Percentiles rank a stretch among this genome's conserved stretches.
These are phyloP conservation scores for Eudorcas thomsonii DNA, from an alignment of 2,113 vertebrate species.

Conservation along the genomic window DNA sequence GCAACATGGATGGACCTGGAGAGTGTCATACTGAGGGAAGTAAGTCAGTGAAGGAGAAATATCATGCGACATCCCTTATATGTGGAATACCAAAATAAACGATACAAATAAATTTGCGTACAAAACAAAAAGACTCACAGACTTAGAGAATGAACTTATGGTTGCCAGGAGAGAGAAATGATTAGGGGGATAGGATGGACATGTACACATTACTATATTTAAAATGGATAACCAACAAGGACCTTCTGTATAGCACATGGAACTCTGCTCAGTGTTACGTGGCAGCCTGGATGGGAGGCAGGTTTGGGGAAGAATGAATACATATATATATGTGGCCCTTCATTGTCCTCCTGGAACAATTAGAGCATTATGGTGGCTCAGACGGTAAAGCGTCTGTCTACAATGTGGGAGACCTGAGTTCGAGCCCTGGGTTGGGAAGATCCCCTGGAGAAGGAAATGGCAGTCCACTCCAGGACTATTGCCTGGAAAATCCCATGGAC, in stretches of 20 bases:
- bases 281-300: background rate
- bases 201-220: background rate
- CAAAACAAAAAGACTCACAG: background rate
- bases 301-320: background rate
- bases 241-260: background rate
- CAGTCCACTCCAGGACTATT: no score
- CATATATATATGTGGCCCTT: background rate
- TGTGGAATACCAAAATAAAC: background rate
- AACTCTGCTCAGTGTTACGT: background rate
- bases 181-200: background rate
- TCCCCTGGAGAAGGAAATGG: no score
- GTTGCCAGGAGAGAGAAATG: background rate
- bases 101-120: accelerated
- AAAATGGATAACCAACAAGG: background rate
- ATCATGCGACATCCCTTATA: background rate
- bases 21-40: background rate
- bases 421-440: no score
- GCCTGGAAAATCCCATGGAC: no score
- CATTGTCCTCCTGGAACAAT: background rate
- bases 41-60: background rate
- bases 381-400: no score
- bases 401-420: no score
- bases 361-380: background rate
- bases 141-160: background rate
- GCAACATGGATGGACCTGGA: background rate